A percentile compares a stretch with the other conserved stretches of the same genome.
phyloP scores from a whole-genome alignment of 2,113 vertebrate species.

The Hylia prasina region DNA sequence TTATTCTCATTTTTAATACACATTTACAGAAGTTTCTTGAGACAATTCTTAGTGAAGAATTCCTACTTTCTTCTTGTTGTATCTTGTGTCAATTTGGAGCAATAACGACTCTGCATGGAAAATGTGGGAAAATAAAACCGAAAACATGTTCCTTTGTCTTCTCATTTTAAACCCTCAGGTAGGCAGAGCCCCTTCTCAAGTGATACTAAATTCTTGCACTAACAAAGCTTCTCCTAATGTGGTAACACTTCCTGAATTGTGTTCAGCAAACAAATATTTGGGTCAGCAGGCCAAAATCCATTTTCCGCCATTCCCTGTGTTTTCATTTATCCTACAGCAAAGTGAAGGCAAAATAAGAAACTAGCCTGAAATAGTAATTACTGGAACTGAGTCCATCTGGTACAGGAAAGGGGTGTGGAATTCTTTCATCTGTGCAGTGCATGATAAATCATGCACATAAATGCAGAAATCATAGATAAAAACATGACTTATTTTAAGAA shows the following conservation, averaged over 20 bases:
- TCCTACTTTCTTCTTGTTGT: background rate
- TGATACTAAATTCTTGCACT: background rate
- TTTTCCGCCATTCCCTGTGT: background rate
- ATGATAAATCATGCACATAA: background rate
- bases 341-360: background rate
- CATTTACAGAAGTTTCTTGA: background rate
- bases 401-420: background rate
- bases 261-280: background rate
- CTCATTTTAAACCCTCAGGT: background rate
- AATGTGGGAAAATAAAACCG: background rate
- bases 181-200: background rate
- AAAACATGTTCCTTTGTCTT: accelerated
- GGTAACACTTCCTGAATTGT: background rate
- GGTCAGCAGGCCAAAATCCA: background rate
- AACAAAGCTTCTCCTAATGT: background rate
- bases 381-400: background rate
- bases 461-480: background rate
- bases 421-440: background rate
- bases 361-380: background rate
- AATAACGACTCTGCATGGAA: background rate
- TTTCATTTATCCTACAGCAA: background rate
- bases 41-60: background rate
- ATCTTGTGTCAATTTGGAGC: background rate
- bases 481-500: background rate
- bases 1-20: background rate